These are phyloP conservation scores for Enchytraeus crypticus DNA, from an alignment of 2,888 invertebrate species.

Conservation along the genomic window DNA sequence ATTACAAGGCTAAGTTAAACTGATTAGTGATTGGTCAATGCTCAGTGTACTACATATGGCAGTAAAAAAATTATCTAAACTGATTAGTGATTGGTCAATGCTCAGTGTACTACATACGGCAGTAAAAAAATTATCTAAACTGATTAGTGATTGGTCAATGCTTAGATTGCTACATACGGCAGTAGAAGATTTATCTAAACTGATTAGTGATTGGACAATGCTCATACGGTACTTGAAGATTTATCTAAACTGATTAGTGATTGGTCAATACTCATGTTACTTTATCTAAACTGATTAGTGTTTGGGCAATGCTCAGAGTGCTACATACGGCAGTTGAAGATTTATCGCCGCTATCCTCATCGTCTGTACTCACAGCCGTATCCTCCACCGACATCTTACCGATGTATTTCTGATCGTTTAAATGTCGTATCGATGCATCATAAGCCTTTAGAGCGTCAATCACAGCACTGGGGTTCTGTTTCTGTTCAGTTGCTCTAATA, in stretches of 20 bases:
- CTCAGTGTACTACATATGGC: no score
- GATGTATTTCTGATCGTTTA: constrained; percentile 45
- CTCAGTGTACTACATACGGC: not conserved
- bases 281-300: no score
- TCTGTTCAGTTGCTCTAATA: constrained; percentile 1
- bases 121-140: constrained; percentile 27
- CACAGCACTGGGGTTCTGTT: constrained; percentile 4
- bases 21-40: no score
- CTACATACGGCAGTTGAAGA: not conserved
- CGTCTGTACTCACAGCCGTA: constrained; percentile 21
- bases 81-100: no score
- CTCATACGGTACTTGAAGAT: no score
- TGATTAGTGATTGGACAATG: no score
- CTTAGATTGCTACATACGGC: not conserved
- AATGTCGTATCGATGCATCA: constrained; percentile 36
- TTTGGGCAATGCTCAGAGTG: not conserved
- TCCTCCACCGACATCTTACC: constrained; percentile 26
- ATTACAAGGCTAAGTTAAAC: no score
- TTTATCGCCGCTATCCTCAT: constrained; percentile 45
- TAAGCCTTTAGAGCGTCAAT: constrained; percentile 1
- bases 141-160: no score
- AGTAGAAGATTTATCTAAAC: constrained; percentile 27
- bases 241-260: no score
- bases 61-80: not conserved
- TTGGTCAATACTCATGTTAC: no score